Conservation (phyloP, 2,113 vertebrate genomes). For the Ascaphus truei region DNA sequence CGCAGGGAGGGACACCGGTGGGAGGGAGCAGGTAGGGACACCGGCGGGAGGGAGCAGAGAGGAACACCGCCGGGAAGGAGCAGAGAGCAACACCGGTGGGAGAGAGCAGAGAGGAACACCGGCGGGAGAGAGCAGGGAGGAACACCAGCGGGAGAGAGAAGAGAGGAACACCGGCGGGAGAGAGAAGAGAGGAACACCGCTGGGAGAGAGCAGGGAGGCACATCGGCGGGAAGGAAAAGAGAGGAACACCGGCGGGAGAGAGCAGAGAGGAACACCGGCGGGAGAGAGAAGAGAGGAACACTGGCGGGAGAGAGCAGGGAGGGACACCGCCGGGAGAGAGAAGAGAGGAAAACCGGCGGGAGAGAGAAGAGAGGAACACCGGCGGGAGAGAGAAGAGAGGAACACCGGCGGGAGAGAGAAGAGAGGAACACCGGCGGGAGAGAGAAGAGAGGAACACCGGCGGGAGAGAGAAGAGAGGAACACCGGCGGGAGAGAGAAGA, state of each 20-base stretch:
- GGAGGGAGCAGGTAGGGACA: not conserved
- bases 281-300: not conserved
- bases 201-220: not conserved
- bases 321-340: not conserved
- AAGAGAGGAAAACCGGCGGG: not conserved
- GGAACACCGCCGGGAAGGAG: not conserved
- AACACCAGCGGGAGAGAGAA: not conserved
- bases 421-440: too few species aligned
- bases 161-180: too few species aligned
- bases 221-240: not conserved
- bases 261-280: not conserved
- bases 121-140: not conserved
- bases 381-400: too few species aligned
- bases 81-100: not conserved
- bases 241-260: too few species aligned
- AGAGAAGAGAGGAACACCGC: not conserved
- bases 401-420: too few species aligned
- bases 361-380: too few species aligned
- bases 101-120: not conserved
- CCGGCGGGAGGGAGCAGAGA: not conserved
- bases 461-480: too few species aligned
- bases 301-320: too few species aligned
- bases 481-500: too few species aligned
- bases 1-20: too few species aligned
- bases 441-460: too few species aligned